Conservation (phyloP, 2,113 vertebrate species). For the Danionella cerebrum region DNA sequence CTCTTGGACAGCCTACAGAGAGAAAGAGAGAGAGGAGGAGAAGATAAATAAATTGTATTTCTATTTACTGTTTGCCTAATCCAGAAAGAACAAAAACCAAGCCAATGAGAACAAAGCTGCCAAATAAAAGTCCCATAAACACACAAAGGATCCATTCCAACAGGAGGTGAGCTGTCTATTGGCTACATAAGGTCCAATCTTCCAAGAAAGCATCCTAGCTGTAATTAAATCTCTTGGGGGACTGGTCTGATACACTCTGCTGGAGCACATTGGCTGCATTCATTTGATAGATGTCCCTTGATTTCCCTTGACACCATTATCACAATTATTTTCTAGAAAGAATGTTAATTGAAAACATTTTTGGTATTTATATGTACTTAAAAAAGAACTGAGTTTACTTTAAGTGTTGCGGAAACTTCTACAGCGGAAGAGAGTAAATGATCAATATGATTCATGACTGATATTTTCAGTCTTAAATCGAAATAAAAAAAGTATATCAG, state of each 20-base stretch:
- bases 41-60: slow-evolving; percentile 18
- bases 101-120: slow-evolving; percentile 1
- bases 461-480: no score
- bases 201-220: not conserved
- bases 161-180: not conserved
- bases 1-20: slow-evolving; percentile 85
- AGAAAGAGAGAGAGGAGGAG: not conserved
- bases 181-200: not conserved
- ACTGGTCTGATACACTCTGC: not conserved
- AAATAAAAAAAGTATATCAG: no score
- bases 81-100: not conserved
- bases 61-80: slow-evolving; percentile 11
- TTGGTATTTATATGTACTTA: no score
- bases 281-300: not conserved
- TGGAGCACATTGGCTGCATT: not conserved
- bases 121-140: slow-evolving; percentile 4
- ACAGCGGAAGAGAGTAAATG: no score
- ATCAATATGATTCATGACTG: no score
- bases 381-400: no score
- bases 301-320: not conserved
- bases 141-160: not conserved
- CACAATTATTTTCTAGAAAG: not conserved
- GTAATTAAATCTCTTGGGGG: not conserved
- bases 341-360: no score
- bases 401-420: no score